Conservation (phyloP, 2,888 invertebrate species). For the Pasiphila rectangulata region DNA sequence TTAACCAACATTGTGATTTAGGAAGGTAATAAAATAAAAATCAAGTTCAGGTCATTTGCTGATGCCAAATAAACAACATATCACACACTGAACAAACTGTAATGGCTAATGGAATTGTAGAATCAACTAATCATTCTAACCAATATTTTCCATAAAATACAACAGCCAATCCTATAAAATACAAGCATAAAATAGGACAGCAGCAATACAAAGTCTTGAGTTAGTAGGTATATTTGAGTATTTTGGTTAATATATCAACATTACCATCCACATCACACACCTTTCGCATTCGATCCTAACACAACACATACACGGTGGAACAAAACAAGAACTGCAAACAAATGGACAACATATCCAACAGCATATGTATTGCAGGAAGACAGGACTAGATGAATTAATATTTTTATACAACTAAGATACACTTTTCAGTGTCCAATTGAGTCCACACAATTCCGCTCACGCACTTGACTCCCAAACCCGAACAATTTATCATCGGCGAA, state of each 20-base stretch:
- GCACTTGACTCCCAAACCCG: conserved; percentile 20
- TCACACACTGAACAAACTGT: conserved; percentile 13
- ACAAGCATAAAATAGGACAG: conserved; percentile 23
- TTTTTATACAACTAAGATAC: conserved; percentile 32
- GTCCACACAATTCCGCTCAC: conserved; percentile 36
- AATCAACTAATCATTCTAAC: conserved; percentile 12
- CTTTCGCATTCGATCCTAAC: conserved; percentile 27
- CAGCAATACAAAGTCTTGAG: conserved; percentile 23
- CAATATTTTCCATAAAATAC: conserved; percentile 16
- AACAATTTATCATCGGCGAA: conserved; percentile 34
- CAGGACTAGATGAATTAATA: conserved; percentile 62
- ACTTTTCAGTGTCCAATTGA: conserved; percentile 32
- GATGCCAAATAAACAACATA: conserved; percentile 29
- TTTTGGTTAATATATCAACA: conserved; percentile 26
- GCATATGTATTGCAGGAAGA: conserved; percentile 53
- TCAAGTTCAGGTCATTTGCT: conserved; percentile 41
- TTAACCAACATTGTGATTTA: conserved; percentile 54
- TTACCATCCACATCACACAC: conserved; percentile 23
- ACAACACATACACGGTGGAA: conserved; percentile 25
- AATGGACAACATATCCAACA: conserved; percentile 30
- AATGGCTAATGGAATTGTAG: conserved; percentile 12
- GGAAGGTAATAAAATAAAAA: conserved; percentile 50
- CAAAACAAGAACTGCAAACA: conserved; percentile 29
- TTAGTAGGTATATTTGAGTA: conserved; percentile 32
- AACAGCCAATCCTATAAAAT: conserved; percentile 24